Evolutionary conservation across 2,888 invertebrate genomes (phyloP), one percentile per base, ranked within the genome.

Genomic region (Tribolium freemani): DNA sequence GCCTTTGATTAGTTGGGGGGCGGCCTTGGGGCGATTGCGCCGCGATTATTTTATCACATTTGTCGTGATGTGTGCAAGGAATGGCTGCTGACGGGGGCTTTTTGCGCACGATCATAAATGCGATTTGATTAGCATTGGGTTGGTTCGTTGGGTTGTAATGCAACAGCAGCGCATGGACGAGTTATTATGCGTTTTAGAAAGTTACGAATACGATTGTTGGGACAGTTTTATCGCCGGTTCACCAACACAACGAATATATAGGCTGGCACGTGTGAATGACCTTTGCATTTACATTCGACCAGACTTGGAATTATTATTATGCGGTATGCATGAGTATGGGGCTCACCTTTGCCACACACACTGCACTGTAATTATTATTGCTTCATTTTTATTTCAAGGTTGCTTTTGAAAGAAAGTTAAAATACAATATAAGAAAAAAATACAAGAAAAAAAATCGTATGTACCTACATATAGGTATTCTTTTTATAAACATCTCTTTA

Each of bases 1-100:
- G 79, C 78, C 79, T 78, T 79, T 83, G 81, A 82, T 82, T 82
- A 82, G 82, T 77, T 80, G 75, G 78, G 76, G 74, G 74, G 68
- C 73, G 73, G 67, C 72, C 73, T 76, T 76, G 77, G 79, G 80
- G 63, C 74, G 71, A 76, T 71, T 79, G 82, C 78, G 60, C 61
- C 48, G 11, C 26, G 78, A 76, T 78, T 74, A 75, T 73, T 78
- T 78, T 77, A 77, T 78, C 78, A 75, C 71, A 71, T 75, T 69
- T 61, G 57, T 44, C 69, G 76, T 68, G 73, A 51, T 26, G 26
- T 26, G 50, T 38, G 71, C 72, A 70, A 70, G 73, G 73, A 71
- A 78, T 78, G 78, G 78, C 78, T 72, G 78, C 78, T 72, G 77
- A 75, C 67, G 48, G 13, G 48, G 38, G 20, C 46, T 67, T 56